Conservation (phyloP, 2,797 vertebrate species). For the Scolopax rusticola region DNA sequence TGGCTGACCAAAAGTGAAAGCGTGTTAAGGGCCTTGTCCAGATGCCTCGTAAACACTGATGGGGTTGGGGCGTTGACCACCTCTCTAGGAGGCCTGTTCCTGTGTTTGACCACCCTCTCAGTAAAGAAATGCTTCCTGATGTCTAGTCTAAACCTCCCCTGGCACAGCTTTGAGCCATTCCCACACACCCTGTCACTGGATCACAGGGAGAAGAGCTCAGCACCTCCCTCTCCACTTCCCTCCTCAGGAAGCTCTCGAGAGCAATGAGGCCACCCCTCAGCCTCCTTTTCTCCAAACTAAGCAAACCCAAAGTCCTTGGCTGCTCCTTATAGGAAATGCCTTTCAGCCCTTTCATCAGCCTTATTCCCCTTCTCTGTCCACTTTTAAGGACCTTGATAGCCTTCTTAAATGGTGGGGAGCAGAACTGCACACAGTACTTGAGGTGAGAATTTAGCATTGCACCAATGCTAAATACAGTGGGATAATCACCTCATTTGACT, state of each 20-base stretch:
- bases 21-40: not conserved
- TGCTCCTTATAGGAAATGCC: not conserved
- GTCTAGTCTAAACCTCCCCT: not conserved
- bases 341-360: not conserved
- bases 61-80: not conserved
- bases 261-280: not conserved
- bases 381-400: not conserved
- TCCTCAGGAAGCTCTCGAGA: not conserved
- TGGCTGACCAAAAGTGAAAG: not conserved
- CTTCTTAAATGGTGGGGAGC: not conserved
- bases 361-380: not conserved
- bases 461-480: not conserved
- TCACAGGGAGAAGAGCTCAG: not conserved
- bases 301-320: not conserved
- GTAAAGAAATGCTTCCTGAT: not conserved
- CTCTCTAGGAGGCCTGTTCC: not conserved
- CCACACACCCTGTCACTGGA: rapidly evolving
- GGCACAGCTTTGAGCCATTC: not conserved
- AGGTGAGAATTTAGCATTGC: not conserved
- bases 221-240: not conserved
- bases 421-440: not conserved
- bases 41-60: not conserved
- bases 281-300: not conserved
- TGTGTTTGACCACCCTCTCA: not conserved
- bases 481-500: not conserved